Evolutionary conservation across 2,113 vertebrate genomes (phyloP), one percentile per base, ranked within the genome.

Genomic region (Furnarius figulus): DNA sequence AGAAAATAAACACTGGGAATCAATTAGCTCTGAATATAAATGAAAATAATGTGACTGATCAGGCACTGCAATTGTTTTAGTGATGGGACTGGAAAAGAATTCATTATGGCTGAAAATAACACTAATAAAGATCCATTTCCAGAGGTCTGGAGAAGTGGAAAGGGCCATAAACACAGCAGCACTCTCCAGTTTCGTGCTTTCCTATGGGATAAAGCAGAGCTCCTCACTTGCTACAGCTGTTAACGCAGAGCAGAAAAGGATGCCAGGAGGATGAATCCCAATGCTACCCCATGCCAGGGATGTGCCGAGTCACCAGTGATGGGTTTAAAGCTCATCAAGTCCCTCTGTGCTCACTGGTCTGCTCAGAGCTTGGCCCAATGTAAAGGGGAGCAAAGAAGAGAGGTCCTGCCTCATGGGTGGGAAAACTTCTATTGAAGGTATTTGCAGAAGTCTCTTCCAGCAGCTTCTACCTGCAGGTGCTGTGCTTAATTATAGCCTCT

Each of bases 11-110:
- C 82, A 95, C 24, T 49, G 35, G 61, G 91, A 95, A 95, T 95
- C 93, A 93, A 96, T 97, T 97, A 97, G 33, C 81, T 90, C 78
- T 81, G 59, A 94, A 84, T 74, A 11, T 39, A 97, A 97, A 78
- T 49, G 77, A 75, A 95, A 97, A 93, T 89, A 91, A 85, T 90
- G 79, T 59, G 74, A 76, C 42, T 97, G 97, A 90, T 86, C 88
- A 89, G 85, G 94, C 89, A 93, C 63, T 44, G 49, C 80, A 96
- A 95, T 84, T 93, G 89, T 89, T 97, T 93, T 84, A 81, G 90
- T 78, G 76, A 85, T 89, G 65, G 44, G 78, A 96, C 94, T 94
- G 53, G 91, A 96, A 97, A 89, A 39, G 15, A 95, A 95, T 94
- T 78, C 14, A 37, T 95, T 87, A 86, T 25, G 33, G 63, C 77